phyloP scores from a whole-genome alignment of 1,140 invertebrate species.

The Phymorhynchus buccinoides region DNA sequence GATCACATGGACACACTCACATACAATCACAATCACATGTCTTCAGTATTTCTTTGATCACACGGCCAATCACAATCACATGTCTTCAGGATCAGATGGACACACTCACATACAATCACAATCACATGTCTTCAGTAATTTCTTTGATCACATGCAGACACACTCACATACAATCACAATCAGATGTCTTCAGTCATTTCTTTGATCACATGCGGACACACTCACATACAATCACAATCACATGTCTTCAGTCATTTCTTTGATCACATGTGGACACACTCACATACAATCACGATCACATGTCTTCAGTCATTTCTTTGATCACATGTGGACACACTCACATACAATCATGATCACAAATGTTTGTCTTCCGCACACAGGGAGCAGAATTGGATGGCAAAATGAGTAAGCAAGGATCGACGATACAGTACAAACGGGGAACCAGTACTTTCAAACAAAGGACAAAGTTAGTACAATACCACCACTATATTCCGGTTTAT shows the following conservation, averaged over 20 bases:
- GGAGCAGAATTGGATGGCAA: not conserved
- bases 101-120: too few species aligned
- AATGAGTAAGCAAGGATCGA: not conserved
- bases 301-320: not conserved
- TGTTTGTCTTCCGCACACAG: not conserved
- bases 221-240: too few species aligned
- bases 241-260: not conserved
- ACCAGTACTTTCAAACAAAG: too few species aligned
- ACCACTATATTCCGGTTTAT: constrained; percentile 17
- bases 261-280: not conserved
- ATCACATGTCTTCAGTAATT: too few species aligned
- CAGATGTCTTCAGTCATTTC: not conserved
- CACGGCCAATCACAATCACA: not conserved
- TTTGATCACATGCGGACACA: too few species aligned
- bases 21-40: not conserved
- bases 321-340: not conserved
- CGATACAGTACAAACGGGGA: not conserved
- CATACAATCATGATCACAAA: not conserved
- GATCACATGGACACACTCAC: too few species aligned
- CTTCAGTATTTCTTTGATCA: not conserved
- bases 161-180: not conserved
- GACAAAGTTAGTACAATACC: constrained; percentile 26
- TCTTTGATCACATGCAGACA: too few species aligned
- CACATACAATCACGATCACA: not conserved
- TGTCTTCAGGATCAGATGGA: not conserved